Percentiles rank a stretch among this genome's conserved stretches.
These are phyloP conservation scores for Magallana nippona DNA, from an alignment of 2,888 invertebrate species.

Conservation along the genomic window DNA sequence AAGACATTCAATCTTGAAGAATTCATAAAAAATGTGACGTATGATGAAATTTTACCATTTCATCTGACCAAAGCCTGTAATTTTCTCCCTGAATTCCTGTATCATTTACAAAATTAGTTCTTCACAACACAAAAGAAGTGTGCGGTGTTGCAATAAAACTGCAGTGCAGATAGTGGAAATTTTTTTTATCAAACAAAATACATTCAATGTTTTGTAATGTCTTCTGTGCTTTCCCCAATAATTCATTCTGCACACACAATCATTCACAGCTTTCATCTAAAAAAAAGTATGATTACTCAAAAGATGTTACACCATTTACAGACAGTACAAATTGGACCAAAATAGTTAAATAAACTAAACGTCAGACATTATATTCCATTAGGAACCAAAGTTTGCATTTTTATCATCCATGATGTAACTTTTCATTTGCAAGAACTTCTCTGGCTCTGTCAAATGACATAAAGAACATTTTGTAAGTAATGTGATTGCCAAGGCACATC, in stretches of 20 bases:
- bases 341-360: not conserved
- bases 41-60: not conserved
- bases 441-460: slow-evolving; percentile 17
- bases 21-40: slow-evolving; percentile 2
- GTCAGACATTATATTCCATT: slow-evolving; percentile 15
- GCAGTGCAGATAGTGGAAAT: slow-evolving; percentile 25
- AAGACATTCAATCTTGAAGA: slow-evolving; percentile 9
- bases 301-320: slow-evolving; percentile 10
- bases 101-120: slow-evolving; percentile 18
- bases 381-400: slow-evolving; percentile 9
- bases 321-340: slow-evolving; percentile 20
- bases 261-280: not conserved
- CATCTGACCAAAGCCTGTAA: slow-evolving; percentile 1
- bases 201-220: not conserved
- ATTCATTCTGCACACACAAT: not conserved
- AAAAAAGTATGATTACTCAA: slow-evolving; percentile 26
- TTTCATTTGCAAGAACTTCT: slow-evolving; percentile 9
- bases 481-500: slow-evolving; percentile 27
- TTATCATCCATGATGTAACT: slow-evolving; percentile 32
- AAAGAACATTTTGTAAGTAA: slow-evolving; percentile 27
- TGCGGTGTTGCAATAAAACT: slow-evolving; percentile 14
- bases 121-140: slow-evolving; percentile 12
- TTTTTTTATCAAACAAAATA: not conserved
- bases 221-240: not conserved
- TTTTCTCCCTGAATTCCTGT: slow-evolving; percentile 21